Evolutionary conservation across 2,797 vertebrate species (phyloP), one percentile per base, ranked within the genome.

Genomic region (Sylvia borin): DNA sequence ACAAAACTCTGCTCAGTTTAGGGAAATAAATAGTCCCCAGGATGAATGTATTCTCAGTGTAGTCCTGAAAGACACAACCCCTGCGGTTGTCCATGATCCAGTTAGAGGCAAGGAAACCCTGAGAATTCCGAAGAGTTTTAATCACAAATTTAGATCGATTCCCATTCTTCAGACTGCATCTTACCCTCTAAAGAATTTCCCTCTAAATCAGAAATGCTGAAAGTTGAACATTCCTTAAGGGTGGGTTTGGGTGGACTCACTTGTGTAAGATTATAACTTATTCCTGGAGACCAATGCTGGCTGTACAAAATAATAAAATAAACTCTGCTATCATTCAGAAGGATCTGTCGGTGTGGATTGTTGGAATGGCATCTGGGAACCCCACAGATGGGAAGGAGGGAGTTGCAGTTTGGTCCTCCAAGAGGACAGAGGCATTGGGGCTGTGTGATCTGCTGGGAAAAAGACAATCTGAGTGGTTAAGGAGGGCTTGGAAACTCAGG

Each of bases 301-400:
- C 94, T 97, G 89, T 97, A 97, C 74, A 97, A 91, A 97, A 88
- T 88, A 94, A 61, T 95, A 85, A 96, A 96, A 96, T 95, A 97
- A 97, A 97, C 92, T 96, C 87, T 96, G 93, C 93, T 96, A 42
- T 90, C 75, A 82, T 85, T 88, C 85, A 84, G 80, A 93, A 95
- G 88, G 80, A 65, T 43, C 19, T 62, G 2, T 40, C 1, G 9
- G 71, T 86, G 78, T 94, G 87, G 70, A 34, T 48, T 85, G 84
- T 58, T 93, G 78, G 36, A 24, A 38, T 5, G 54, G 9, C 71
- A 50, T 34, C 77, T 3, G 9, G 8, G 54, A 5, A 58, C 12
- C 31, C 79, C 58, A 8, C 21, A 17, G 27, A 3, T 2, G 48
- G 65, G 51, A 47, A 34, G 38, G 42, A 38, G 1, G 26, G 53